These are phyloP conservation scores for Sinocyclocheilus anophthalmus DNA, from an alignment of 2,113 vertebrate species.

Conservation along the genomic window DNA sequence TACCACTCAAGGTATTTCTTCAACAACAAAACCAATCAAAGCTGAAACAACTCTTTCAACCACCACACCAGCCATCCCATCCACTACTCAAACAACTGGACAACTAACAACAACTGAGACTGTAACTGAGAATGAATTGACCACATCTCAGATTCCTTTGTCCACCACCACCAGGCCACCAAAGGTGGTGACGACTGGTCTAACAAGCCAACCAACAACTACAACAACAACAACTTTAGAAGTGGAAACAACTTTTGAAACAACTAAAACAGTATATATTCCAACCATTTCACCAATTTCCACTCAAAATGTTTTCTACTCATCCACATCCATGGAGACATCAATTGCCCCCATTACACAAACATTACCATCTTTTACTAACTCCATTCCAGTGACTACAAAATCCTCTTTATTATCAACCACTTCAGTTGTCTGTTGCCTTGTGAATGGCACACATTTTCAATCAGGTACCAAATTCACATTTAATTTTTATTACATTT, in stretches of 20 bases:
- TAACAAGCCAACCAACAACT: background rate
- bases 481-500: no score
- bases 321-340: constrained; percentile 5
- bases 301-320: background rate
- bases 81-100: no score
- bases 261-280: background rate
- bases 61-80: no score
- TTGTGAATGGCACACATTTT: constrained; percentile 47
- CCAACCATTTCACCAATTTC: background rate
- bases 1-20: no score
- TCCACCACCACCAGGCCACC: background rate
- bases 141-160: background rate
- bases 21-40: no score
- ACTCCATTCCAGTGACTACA: background rate
- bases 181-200: background rate
- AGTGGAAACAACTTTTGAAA: constrained; percentile 7
- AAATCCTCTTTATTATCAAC: background rate
- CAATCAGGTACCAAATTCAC: constrained; percentile 38
- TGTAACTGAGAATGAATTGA: no score
- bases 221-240: background rate
- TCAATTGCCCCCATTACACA: constrained; percentile 27
- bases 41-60: no score
- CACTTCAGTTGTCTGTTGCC: constrained; percentile 30
- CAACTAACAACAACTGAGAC: no score
- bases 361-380: background rate